Percentiles rank a stretch among this genome's conserved stretches.
Evolutionary conservation across 2,797 vertebrate species (phyloP).

Genomic region (Chaenodraco wilsoni): DNA sequence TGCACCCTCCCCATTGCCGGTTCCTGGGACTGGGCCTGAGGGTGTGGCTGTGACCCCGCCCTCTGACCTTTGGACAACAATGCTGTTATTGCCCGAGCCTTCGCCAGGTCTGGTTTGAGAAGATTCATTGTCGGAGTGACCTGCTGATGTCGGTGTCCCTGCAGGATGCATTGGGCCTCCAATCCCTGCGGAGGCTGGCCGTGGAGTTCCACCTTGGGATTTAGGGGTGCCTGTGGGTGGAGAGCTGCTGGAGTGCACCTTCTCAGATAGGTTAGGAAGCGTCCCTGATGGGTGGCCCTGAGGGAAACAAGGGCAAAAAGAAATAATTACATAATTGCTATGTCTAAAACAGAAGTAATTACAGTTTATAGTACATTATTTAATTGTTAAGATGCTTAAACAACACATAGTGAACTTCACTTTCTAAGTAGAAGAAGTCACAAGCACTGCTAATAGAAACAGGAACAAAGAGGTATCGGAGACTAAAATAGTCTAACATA

Average conservation of each 20-base stretch:
- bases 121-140: slow-evolving; percentile 83
- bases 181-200: slow-evolving; percentile 79
- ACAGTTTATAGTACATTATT: not conserved
- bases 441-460: slow-evolving; percentile 52
- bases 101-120: slow-evolving; percentile 66
- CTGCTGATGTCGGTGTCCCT: slow-evolving; percentile 73
- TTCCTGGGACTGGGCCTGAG: slow-evolving; percentile 51
- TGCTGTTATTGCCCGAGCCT: slow-evolving; percentile 70
- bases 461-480: slow-evolving; percentile 60
- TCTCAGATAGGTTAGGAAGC: slow-evolving; percentile 86
- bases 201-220: slow-evolving; percentile 85
- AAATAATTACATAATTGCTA: not conserved
- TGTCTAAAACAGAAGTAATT: not conserved
- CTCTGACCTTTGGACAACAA: slow-evolving; percentile 64
- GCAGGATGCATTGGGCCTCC: slow-evolving; percentile 80
- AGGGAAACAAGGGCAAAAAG: slow-evolving; percentile 1
- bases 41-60: slow-evolving; percentile 53
- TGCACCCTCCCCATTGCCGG: slow-evolving; percentile 65
- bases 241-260: slow-evolving; percentile 85
- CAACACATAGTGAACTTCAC: not conserved
- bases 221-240: slow-evolving; percentile 89
- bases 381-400: not conserved
- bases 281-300: slow-evolving; percentile 82
- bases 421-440: not conserved
- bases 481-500: slow-evolving; percentile 66